Percentiles rank a stretch among this genome's conserved stretches.
Evolutionary conservation across 2,797 vertebrate genomes (phyloP).

Genomic region (Parauchenoglanis ngamensis): DNA sequence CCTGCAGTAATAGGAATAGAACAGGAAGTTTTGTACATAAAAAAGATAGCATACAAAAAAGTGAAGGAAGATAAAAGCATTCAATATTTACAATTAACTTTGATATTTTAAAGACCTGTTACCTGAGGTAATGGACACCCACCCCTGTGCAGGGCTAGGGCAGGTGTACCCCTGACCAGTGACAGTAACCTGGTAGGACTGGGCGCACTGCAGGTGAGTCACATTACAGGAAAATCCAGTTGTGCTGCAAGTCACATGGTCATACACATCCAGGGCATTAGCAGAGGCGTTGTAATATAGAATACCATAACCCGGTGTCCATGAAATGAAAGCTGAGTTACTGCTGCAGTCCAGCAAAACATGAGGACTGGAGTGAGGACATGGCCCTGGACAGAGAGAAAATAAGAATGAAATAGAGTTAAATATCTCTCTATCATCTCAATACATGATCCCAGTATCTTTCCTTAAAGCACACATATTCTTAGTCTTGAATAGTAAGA

Average conservation of each 20-base stretch:
- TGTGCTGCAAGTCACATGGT: constrained; percentile 64
- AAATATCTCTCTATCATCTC: not conserved
- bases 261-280: not conserved
- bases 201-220: constrained; percentile 67
- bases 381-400: constrained; percentile 67
- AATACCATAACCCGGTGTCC: constrained; percentile 70
- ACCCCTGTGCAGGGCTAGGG: constrained; percentile 58
- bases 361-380: constrained; percentile 62
- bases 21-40: not conserved
- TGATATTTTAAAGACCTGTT: constrained; percentile 21
- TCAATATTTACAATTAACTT: not conserved
- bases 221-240: constrained; percentile 66
- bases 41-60: not conserved
- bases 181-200: constrained; percentile 68
- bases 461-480: not conserved
- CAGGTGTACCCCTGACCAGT: constrained; percentile 67
- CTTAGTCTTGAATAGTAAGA: not conserved
- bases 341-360: constrained; percentile 64
- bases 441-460: not conserved
- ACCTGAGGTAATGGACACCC: constrained; percentile 67
- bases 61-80: not conserved
- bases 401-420: not conserved
- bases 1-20: constrained; percentile 59
- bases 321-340: constrained; percentile 70
- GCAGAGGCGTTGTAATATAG: constrained; percentile 67